These are phyloP conservation scores for Aphis craccivora DNA, from an alignment of 1,140 invertebrate genomes.

Conservation along the genomic window DNA sequence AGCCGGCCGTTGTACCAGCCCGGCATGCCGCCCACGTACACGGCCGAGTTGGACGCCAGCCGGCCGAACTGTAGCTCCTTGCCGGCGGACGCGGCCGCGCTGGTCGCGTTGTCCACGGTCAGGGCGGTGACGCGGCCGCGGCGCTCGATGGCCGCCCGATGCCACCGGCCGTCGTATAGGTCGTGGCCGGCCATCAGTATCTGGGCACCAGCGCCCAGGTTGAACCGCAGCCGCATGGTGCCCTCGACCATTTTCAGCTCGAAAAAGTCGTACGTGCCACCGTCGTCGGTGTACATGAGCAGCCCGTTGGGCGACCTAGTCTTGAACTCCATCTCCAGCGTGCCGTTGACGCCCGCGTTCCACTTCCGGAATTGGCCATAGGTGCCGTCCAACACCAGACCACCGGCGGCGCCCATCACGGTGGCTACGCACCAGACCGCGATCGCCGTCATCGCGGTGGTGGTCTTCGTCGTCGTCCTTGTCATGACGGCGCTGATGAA, in stretches of 20 bases:
- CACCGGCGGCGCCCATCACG: slow-evolving; percentile 58
- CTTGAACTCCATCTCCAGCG: slow-evolving; percentile 91
- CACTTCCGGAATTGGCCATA: slow-evolving; percentile 91
- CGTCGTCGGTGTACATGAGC: slow-evolving; percentile 91
- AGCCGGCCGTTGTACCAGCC: slow-evolving; percentile 86
- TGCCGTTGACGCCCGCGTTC: slow-evolving; percentile 84
- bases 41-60: slow-evolving; percentile 83
- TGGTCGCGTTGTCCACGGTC: slow-evolving; percentile 79
- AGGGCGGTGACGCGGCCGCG: slow-evolving; percentile 80
- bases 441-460: neutral
- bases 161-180: slow-evolving; percentile 88
- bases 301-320: slow-evolving; percentile 88
- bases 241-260: slow-evolving; percentile 93
- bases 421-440: slow-evolving; percentile 22
- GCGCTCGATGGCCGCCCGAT: slow-evolving; percentile 81
- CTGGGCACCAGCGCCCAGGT: slow-evolving; percentile 84
- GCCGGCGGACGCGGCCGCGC: slow-evolving; percentile 78
- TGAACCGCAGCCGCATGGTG: slow-evolving; percentile 83
- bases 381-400: slow-evolving; percentile 84
- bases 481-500: neutral
- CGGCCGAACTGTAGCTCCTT: slow-evolving; percentile 88
- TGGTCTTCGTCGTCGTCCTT: neutral
- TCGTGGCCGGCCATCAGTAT: slow-evolving; percentile 86
- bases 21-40: slow-evolving; percentile 92
- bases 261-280: slow-evolving; percentile 93